Conservation (phyloP, 1,140 invertebrate species). For the Conus betulinus region DNA sequence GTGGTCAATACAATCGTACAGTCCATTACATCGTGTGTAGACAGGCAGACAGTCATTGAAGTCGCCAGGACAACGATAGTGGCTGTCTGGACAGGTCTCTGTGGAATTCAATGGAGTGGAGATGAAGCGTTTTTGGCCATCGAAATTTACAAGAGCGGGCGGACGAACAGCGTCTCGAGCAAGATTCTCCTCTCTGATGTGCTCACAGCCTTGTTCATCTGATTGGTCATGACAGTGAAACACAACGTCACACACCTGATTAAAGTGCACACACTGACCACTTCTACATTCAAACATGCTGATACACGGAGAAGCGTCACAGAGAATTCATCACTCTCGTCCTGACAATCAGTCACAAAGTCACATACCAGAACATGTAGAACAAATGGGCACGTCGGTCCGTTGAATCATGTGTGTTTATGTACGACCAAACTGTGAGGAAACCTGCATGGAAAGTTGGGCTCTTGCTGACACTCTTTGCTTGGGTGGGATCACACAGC, state of each 20-base stretch:
- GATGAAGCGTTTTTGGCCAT: background rate
- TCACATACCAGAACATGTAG: background rate
- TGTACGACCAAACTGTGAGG: background rate
- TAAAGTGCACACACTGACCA: background rate
- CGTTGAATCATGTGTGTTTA: background rate
- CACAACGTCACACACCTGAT: background rate
- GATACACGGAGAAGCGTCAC: background rate
- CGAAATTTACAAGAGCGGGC: background rate
- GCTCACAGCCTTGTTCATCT: background rate
- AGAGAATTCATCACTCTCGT: background rate
- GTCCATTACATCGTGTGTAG: slow-evolving; percentile 19
- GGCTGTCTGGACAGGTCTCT: slow-evolving; percentile 19
- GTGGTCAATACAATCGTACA: slow-evolving; percentile 24
- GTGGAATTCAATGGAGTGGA: too few relatives aligned
- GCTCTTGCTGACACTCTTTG: too few relatives aligned
- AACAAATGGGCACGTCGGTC: too few relatives aligned
- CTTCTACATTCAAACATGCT: background rate
- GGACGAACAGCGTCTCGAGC: background rate
- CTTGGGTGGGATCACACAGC: background rate
- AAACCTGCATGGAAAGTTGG: too few relatives aligned
- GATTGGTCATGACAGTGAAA: background rate
- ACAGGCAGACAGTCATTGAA: background rate
- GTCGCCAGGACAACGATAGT: background rate
- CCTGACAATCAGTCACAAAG: background rate
- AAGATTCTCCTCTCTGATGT: too few relatives aligned